phyloP scores from a whole-genome alignment of 2,113 vertebrate genomes.

The Rhinolophus sinicus region DNA sequence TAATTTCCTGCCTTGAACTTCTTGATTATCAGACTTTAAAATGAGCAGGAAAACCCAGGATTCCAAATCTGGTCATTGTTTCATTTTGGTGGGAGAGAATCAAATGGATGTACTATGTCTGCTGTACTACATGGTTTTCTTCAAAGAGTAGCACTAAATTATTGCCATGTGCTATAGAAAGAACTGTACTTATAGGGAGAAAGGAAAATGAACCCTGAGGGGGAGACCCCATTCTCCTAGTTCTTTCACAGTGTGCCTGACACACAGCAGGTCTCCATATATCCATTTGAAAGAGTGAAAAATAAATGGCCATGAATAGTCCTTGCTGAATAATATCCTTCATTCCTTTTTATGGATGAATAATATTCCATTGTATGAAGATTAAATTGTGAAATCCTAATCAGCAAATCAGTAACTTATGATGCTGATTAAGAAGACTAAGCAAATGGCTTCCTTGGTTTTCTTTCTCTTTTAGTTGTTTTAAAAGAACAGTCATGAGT shows the following conservation, averaged over 20 bases:
- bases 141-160: neutral
- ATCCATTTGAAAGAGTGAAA: neutral
- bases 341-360: neutral
- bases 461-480: conserved; percentile 9
- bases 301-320: neutral
- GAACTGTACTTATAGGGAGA: neutral
- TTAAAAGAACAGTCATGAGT: neutral
- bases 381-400: neutral
- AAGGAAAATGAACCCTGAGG: neutral
- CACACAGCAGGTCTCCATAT: neutral
- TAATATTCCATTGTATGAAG: neutral
- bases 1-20: conserved; percentile 52
- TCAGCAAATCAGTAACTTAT: neutral
- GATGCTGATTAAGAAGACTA: neutral
- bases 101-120: neutral
- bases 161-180: neutral
- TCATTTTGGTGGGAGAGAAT: neutral
- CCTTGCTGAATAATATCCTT: neutral
- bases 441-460: neutral
- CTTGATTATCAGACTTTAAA: conserved; percentile 33
- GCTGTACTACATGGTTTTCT: neutral
- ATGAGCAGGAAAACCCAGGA: neutral
- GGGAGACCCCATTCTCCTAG: neutral
- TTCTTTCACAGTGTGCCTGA: neutral
- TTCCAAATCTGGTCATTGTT: conserved; percentile 11